phyloP scores from a whole-genome alignment of 1,140 invertebrate species.

The Trachelipus rathkii region DNA sequence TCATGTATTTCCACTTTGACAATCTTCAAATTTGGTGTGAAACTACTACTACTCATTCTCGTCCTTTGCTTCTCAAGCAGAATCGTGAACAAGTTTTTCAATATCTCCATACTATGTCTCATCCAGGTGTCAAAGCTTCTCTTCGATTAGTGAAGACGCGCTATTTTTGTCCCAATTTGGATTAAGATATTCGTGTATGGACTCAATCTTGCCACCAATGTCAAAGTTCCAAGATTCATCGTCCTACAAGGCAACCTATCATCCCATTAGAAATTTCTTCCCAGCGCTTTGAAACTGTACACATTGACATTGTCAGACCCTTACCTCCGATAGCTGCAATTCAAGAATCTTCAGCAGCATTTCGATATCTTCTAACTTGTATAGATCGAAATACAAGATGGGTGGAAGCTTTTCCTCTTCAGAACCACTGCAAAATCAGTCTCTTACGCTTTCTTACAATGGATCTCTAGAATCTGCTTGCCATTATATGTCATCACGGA shows the following conservation, averaged over 20 bases:
- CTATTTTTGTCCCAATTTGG: not conserved
- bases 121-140: not conserved
- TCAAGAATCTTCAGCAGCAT: not conserved
- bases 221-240: not conserved
- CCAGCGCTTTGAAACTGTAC: not conserved
- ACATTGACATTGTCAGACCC: not conserved
- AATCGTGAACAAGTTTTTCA: no score
- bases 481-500: conserved; percentile 28
- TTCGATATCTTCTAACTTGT: not conserved
- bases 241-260: not conserved
- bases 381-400: conserved; percentile 13
- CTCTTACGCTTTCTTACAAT: conserved; percentile 27
- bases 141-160: not conserved
- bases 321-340: not conserved
- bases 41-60: no score
- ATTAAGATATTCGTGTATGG: no score
- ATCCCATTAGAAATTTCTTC: not conserved
- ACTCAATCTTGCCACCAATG: no score
- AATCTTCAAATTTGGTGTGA: no score
- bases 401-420: conserved; percentile 24
- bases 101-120: no score
- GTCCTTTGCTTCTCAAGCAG: no score
- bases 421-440: not conserved
- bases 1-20: no score
- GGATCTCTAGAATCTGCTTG: conserved; percentile 29